These are phyloP conservation scores for Chunga burmeisteri DNA, from an alignment of 2,113 vertebrate genomes.

Conservation along the genomic window DNA sequence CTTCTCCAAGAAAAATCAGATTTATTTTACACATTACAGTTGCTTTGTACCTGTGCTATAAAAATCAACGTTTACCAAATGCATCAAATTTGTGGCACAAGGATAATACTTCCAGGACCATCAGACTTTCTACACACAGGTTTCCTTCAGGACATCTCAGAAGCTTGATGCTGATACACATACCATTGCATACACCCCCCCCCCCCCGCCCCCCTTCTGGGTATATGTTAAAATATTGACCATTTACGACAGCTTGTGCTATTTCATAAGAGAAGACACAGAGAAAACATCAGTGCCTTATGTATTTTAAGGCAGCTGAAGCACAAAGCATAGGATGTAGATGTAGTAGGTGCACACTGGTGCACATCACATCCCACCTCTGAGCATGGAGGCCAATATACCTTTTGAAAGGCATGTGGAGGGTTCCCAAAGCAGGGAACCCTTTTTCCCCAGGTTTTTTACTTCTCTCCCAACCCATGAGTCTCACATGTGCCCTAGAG, in stretches of 20 bases:
- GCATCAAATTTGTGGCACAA: accelerated
- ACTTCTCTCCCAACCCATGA: background rate
- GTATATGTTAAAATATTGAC: background rate
- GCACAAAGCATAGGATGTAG: background rate
- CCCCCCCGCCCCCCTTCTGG: accelerated
- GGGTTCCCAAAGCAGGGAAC: background rate
- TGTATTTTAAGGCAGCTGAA: background rate
- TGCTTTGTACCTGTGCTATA: background rate
- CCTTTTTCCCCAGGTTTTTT: background rate
- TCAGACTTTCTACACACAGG: background rate
- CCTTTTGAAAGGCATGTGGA: accelerated
- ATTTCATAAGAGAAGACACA: background rate
- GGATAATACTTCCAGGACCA: background rate
- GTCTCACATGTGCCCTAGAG: accelerated
- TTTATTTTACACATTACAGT: background rate
- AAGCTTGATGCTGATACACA: background rate
- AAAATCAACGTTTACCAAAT: background rate
- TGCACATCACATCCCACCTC: background rate
- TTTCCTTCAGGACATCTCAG: background rate
- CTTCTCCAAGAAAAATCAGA: background rate
- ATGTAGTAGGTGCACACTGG: accelerated
- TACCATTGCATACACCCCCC: background rate
- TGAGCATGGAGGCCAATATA: background rate
- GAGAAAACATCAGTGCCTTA: background rate
- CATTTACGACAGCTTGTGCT: background rate